Conservation (phyloP, 2,888 invertebrate genomes). For the Nephrotoma guestfalica region DNA sequence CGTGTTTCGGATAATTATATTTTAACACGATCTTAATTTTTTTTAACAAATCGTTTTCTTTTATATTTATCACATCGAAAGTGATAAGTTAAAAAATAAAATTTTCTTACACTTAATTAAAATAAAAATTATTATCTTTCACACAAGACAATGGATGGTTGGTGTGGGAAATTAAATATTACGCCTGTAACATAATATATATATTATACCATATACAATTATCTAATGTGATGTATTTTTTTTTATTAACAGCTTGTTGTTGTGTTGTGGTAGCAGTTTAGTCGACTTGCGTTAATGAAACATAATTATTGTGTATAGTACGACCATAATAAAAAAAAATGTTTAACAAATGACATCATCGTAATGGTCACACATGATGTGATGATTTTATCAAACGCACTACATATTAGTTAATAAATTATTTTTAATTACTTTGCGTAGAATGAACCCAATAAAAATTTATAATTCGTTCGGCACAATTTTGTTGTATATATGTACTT, state of each 20-base stretch:
- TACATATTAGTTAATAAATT: background rate
- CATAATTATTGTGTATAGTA: background rate
- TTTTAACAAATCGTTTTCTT: background rate
- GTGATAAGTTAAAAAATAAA: background rate
- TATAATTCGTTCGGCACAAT: background rate
- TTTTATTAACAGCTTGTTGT: background rate
- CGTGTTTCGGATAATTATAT: background rate
- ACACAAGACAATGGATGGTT: background rate
- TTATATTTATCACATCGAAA: background rate
- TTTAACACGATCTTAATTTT: background rate
- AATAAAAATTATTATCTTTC: background rate
- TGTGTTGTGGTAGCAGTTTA: background rate
- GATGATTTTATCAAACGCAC: background rate
- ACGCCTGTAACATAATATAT: background rate
- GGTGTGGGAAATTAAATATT: background rate
- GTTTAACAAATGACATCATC: background rate
- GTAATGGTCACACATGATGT: background rate
- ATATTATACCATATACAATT: background rate
- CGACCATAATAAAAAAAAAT: background rate
- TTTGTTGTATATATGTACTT: background rate
- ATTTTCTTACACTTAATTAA: background rate
- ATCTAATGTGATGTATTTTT: background rate
- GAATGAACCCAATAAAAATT: background rate
- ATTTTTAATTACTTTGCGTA: background rate
- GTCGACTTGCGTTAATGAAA: background rate